These are phyloP conservation scores for Arothron firmamentum DNA, from an alignment of 2,113 vertebrate species.

Conservation along the genomic window DNA sequence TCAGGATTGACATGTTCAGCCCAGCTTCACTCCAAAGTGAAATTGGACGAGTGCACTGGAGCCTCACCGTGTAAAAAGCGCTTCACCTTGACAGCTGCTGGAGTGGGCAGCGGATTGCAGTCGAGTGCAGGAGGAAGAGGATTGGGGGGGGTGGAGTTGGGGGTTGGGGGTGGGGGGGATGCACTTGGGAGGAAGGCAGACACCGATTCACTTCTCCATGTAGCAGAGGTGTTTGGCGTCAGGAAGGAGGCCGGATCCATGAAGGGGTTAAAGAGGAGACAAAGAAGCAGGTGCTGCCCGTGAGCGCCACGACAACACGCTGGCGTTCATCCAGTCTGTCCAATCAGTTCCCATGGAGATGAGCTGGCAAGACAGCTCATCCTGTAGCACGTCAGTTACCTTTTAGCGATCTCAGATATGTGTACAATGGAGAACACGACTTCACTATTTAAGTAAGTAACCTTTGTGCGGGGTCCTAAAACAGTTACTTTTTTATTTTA, in stretches of 20 bases:
- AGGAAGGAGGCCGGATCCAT: conserved; percentile 39
- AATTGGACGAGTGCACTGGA: conserved; percentile 81
- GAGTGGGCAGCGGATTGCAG: conserved; percentile 72
- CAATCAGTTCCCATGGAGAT: conserved; percentile 36
- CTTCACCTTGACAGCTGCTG: conserved; percentile 79
- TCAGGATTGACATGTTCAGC: conserved; percentile 79
- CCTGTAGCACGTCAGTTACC: conserved; percentile 25
- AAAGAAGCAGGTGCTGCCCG: conserved; percentile 62
- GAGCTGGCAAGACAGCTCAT: conserved; percentile 14
- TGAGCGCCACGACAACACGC: conserved; percentile 47
- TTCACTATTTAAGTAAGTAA: too few relatives aligned
- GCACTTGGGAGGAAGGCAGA: conserved; percentile 66
- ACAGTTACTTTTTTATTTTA: too few relatives aligned
- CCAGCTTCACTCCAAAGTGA: conserved; percentile 79
- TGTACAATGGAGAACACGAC: not conserved
- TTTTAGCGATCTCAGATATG: conserved; percentile 7
- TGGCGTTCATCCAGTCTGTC: conserved; percentile 51
- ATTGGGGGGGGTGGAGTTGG: conserved; percentile 5
- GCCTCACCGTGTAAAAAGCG: conserved; percentile 75
- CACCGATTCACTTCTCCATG: conserved; percentile 66
- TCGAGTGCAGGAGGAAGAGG: conserved; percentile 20
- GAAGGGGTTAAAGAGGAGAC: conserved; percentile 63
- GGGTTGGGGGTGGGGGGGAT: conserved; percentile 34
- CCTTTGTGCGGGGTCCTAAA: too few relatives aligned
- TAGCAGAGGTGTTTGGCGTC: conserved; percentile 52